Evolutionary conservation across 2,113 vertebrate species (phyloP), one percentile per base, ranked within the genome.

Genomic region (Catagonus wagneri): DNA sequence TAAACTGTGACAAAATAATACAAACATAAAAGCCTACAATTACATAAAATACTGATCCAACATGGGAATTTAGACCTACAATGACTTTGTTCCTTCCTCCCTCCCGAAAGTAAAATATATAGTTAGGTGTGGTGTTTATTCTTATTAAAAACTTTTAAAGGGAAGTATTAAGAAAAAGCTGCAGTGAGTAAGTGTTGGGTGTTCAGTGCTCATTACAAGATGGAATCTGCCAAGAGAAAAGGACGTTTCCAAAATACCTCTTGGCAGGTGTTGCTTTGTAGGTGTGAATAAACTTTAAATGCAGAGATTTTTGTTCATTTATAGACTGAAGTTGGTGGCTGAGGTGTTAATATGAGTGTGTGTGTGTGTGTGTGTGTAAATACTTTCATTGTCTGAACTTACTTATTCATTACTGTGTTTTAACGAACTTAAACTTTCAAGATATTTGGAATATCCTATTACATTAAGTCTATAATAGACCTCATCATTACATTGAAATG

Each of bases 1-100:
- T 27, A 72, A 90, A 95, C 54, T 32, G 56, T 23, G 61, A 66
- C 84, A 78, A 92, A 91, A 75, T 66, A 58, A 92, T 72, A 29
- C 1, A 74, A 65, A 60, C 11, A 27, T 14, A 6, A 8, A 79
- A 34, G 19, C 50, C 74, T 23, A 8, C 6, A 89, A 36, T 56
- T 8, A 65, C 23, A 78, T 13, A 79, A 66, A 54, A 39, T 52
- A 61, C 50, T 36, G 60, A 66, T 39, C 50, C 29, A 22, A 16
- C 44, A 8, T 8, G 13, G 60, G 65, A 63, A 63, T 61, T 69
- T 65, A 80, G 34, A 89, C 4, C 29, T 36, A 60, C 16, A 58
- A 13, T 29, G n/a, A 25, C 19, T 72, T 75, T 16, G n/a, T 36
- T 44, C 34, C 19, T 52, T n/a, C 16, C 13, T 10, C 11, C 34